Evolutionary conservation across 2,113 vertebrate species (phyloP).

Genomic region (Nycticebus coucang): DNA sequence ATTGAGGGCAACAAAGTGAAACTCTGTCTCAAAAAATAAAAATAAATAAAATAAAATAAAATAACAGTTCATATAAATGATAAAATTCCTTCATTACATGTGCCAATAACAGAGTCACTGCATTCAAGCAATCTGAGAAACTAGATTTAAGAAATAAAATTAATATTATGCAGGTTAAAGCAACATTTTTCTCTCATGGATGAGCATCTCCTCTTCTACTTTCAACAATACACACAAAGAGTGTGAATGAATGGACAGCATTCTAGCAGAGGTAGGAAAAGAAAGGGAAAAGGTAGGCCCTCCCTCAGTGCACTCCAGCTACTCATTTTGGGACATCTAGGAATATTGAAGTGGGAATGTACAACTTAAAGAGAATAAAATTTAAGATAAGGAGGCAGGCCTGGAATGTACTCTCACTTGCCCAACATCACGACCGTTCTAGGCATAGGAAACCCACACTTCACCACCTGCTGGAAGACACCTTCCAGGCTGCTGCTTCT

Average conservation of each 20-base stretch:
- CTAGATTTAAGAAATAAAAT: neutral
- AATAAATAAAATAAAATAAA: neutral
- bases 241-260: no score
- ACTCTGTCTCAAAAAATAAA: no score
- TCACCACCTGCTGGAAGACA: neutral
- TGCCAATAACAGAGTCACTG: neutral
- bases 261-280: neutral
- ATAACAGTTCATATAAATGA: neutral
- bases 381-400: neutral
- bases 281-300: neutral
- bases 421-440: neutral
- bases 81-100: neutral
- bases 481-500: neutral
- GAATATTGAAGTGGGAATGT: neutral
- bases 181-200: neutral
- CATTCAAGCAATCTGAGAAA: neutral
- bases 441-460: neutral
- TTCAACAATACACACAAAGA: neutral
- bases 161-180: neutral
- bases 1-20: no score
- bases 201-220: neutral
- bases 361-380: neutral
- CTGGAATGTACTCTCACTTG: neutral
- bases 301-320: neutral
- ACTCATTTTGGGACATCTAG: neutral